Conservation (phyloP, 2,113 vertebrate species). For the Lontra canadensis region DNA sequence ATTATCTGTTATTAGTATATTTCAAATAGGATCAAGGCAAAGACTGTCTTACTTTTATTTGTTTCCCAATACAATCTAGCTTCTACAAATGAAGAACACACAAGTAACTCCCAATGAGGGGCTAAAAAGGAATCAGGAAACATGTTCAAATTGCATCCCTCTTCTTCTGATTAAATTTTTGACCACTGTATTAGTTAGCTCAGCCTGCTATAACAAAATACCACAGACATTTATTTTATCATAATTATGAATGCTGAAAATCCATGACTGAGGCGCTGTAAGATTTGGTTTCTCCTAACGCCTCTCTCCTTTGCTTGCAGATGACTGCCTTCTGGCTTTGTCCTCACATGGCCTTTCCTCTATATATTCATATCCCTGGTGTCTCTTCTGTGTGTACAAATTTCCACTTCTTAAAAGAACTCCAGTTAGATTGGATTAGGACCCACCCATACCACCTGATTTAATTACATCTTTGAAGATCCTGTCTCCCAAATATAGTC, state of each 20-base stretch:
- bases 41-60: not conserved
- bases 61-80: not conserved
- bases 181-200: not conserved
- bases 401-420: not conserved
- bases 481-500: not conserved
- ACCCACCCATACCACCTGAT: too few relatives aligned
- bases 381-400: not conserved
- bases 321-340: not conserved
- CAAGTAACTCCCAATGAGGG: not conserved
- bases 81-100: not conserved
- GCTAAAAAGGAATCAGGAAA: not conserved
- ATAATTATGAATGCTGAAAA: not conserved
- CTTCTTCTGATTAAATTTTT: not conserved
- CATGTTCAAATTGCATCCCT: not conserved
- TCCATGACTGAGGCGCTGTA: fast-evolving
- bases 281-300: not conserved
- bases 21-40: not conserved
- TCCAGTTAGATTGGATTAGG: not conserved
- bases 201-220: not conserved
- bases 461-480: not conserved
- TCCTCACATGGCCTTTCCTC: not conserved
- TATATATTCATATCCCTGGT: not conserved
- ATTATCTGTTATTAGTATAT: not conserved
- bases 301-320: not conserved
- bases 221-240: not conserved